Base-by-base conservation (phyloP, 2,888 invertebrate species). In the Bhutanitis thaidina region DNA sequence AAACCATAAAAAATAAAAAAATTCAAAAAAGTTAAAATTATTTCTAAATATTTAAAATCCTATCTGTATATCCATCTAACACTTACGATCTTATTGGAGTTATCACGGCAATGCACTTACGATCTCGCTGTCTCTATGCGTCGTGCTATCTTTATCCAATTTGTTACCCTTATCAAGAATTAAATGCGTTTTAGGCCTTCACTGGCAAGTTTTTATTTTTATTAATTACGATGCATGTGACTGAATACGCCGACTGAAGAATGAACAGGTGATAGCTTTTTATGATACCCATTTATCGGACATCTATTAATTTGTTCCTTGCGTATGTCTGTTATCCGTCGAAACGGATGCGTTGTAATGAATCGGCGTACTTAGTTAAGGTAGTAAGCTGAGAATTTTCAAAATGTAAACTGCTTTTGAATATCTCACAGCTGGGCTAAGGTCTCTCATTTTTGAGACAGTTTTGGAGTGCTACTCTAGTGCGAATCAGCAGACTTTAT, bases 91-190 rank as follows among this genome's bases (percentile, higher is more conserved):
- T 69, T 74, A 34, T 73, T 74, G 74, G 74, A 84, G 72, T 80
- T 89, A 89, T 88, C 88, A 82, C 74, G 63, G 79, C 82, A 80
- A 84, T 87, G 89, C 89, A 87, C 88, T 89, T 84, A 89, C 88
- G 77, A 88, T 89, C 88, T 86, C 77, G 77, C 79, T 83, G 84
- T 86, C 86, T 79, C 77, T 74, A 72, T 76, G 70, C 63, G 69
- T 68, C 70, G 70, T 80, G 77, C 84, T 88, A 89, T 89, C 89
- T 88, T 79, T 82, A 87, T 88, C 80, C 88, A 89, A 88, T 88
- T 88, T 89, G 89, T 89, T 88, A 88, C 85, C 87, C 83, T 86
- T 88, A 89, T 88, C 89, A 82, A 78, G 82, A 80, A 87, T 89
- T 89, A 87, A 89, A 89, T 88, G 88, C 85, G 80, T 89, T 87